Evolutionary conservation across 2,113 vertebrate species (phyloP).

Genomic region (Colistium nudipinnis): DNA sequence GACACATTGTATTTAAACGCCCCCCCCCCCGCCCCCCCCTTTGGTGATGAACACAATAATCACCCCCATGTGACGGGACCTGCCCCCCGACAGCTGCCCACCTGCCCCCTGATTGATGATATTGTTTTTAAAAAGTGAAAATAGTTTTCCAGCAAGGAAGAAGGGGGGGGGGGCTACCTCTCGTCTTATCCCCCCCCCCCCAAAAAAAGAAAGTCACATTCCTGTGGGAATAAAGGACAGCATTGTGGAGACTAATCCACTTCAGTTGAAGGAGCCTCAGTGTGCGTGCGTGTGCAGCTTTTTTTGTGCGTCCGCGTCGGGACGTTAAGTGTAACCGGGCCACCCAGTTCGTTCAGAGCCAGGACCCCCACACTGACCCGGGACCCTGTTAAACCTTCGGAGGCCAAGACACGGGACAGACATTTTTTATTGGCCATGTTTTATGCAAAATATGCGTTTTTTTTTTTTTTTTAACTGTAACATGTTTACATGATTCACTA

Average conservation of each 20-base stretch:
- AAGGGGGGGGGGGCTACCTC: not conserved
- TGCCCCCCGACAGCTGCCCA: constrained; percentile 70
- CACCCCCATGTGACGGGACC: constrained; percentile 65
- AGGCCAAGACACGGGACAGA: too few relatives aligned
- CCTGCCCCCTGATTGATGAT: constrained; percentile 82
- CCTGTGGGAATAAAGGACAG: constrained; percentile 73
- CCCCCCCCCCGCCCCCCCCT: constrained; percentile 41
- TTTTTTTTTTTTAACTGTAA: not conserved
- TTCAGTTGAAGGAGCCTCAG: constrained; percentile 50
- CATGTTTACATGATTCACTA: too few relatives aligned
- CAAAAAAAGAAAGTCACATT: constrained; percentile 75
- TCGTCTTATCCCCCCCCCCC: constrained; percentile 49
- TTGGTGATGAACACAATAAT: constrained; percentile 69
- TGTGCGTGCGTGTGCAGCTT: constrained; percentile 37
- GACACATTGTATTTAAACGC: constrained; percentile 48
- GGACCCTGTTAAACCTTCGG: too few relatives aligned
- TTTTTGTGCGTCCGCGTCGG: constrained; percentile 20
- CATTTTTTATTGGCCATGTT: too few relatives aligned
- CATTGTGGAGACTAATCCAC: constrained; percentile 78
- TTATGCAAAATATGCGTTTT: too few relatives aligned
- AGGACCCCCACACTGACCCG: too few relatives aligned
- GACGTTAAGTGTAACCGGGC: constrained; percentile 10
- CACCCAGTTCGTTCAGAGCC: not conserved
- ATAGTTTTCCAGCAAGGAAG: constrained; percentile 58
- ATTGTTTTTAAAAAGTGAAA: constrained; percentile 81